Base-by-base conservation (phyloP, 2,888 invertebrate genomes). In the Nyleta sp. region DNA sequence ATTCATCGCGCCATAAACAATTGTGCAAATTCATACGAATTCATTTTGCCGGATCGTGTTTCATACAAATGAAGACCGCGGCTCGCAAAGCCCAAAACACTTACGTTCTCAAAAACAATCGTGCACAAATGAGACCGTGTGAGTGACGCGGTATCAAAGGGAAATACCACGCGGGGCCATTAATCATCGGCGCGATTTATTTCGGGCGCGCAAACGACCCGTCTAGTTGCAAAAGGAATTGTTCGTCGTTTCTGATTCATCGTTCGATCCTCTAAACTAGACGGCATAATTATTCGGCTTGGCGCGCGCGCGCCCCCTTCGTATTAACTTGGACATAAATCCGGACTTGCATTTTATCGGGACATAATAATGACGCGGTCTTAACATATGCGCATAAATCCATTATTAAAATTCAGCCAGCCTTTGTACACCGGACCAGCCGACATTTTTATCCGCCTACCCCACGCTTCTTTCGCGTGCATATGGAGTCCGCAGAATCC, bases 371-470 rank as follows among this genome's bases (percentile, higher is more conserved):
- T 87, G 86, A 82, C 83, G 81, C 74, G 82, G 72, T 81, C 84
- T 89, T 87, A 89, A 87, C 90, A 90, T 90, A 90, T 90, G 90
- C 87, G 90, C 90, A 90, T 90, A 90, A 90, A 90, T 90, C 88
- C 85, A 90, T 90, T 90, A 90, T 90, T 88, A 87, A 89, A 87
- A 90, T 90, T 85, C 79, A 75, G 78, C 80, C 8, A 52, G 78
- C 82, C 85, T 87, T 89, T 89, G 88, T 88, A 70, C 76, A 10
- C 2, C 28, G 62, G 71, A 74, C 65, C 75, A 60, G 72, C 71
- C 72, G 80, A 84, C 80, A 82, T 83, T 82, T 82, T 84, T 82
- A 80, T 81, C 78, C 79, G 57, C 59, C 71, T 28, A 60, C 78
- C 78, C 76, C 67, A 52, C 52, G 72, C 82, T 68, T 62, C 50